These are phyloP conservation scores for Drosophila ogumai DNA, from an alignment of 1,140 invertebrate species.

Conservation along the genomic window DNA sequence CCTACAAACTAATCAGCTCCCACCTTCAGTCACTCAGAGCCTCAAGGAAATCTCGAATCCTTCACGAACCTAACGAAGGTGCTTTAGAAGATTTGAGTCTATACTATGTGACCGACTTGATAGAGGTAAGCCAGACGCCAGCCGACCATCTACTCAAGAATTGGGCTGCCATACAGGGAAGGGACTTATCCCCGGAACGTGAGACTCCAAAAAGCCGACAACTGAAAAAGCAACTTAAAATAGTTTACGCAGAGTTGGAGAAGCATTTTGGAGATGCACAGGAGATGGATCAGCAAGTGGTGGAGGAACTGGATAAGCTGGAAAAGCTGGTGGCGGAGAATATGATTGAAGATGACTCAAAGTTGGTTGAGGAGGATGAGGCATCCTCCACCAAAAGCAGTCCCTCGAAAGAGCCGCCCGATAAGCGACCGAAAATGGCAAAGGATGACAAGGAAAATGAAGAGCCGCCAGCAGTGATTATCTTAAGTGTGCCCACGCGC, in stretches of 20 bases:
- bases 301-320: slow-evolving; percentile 49
- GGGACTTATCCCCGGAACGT: slow-evolving; percentile 64
- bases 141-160: slow-evolving; percentile 68
- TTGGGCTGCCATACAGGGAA: slow-evolving; percentile 67
- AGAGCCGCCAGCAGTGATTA: neutral
- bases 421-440: slow-evolving; percentile 42
- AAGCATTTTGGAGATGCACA: slow-evolving; percentile 34
- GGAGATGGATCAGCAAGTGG: slow-evolving; percentile 13
- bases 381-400: slow-evolving; percentile 24
- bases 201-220: neutral
- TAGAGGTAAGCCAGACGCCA: slow-evolving; percentile 51
- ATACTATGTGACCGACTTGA: slow-evolving; percentile 65
- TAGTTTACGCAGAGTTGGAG: slow-evolving; percentile 53
- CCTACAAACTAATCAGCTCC: slow-evolving; percentile 46
- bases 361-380: neutral
- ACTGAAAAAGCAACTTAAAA: slow-evolving; percentile 34
- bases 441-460: slow-evolving; percentile 24
- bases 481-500: slow-evolving; percentile 33
- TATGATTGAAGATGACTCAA: slow-evolving; percentile 52
- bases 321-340: slow-evolving; percentile 55
- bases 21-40: slow-evolving; percentile 10
- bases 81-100: slow-evolving; percentile 21
- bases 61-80: slow-evolving; percentile 24
- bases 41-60: slow-evolving; percentile 13
- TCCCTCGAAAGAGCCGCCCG: slow-evolving; percentile 55